phyloP scores from a whole-genome alignment of 2,113 vertebrate genomes.

The Phycodurus eques region DNA sequence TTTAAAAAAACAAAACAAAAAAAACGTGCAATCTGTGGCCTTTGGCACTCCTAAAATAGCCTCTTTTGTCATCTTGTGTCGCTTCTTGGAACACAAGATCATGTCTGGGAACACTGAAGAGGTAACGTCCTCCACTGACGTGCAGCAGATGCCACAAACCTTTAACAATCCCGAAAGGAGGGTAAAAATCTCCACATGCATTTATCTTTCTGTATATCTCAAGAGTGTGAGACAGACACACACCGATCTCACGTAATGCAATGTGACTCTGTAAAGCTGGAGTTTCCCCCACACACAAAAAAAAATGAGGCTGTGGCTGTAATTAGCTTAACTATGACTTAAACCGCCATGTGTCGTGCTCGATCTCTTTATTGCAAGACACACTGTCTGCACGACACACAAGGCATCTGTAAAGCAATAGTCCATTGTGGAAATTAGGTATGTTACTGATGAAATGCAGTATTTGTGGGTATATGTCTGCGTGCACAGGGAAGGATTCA shows the following conservation, averaged over 20 bases:
- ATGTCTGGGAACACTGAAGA: conserved; percentile 47
- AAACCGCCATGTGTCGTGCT: no score
- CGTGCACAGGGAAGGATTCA: conserved; percentile 12
- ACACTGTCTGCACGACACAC: conserved; percentile 14
- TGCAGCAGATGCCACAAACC: conserved; percentile 60
- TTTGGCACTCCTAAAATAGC: conserved; percentile 17
- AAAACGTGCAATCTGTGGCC: conserved; percentile 14
- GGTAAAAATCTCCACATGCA: conserved; percentile 47
- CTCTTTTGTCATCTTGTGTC: conserved; percentile 13
- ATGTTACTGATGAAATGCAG: not conserved
- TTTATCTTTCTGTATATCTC: not conserved
- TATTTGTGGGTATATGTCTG: conserved; percentile 20
- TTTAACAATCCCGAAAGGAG: conserved; percentile 49
- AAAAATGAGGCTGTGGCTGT: no score
- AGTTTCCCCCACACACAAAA: no score
- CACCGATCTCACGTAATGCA: not conserved
- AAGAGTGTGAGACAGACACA: not conserved
- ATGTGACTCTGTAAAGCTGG: no score
- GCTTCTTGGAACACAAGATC: conserved; percentile 33
- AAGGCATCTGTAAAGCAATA: not conserved
- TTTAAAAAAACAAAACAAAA: no score
- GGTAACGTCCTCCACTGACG: conserved; percentile 37
- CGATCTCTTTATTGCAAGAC: not conserved
- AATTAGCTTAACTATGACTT: not conserved
- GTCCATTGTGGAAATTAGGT: no score